These are phyloP conservation scores for Ashinkailepas kermadecensis DNA, from an alignment of 2,888 invertebrate genomes.

Conservation along the genomic window DNA sequence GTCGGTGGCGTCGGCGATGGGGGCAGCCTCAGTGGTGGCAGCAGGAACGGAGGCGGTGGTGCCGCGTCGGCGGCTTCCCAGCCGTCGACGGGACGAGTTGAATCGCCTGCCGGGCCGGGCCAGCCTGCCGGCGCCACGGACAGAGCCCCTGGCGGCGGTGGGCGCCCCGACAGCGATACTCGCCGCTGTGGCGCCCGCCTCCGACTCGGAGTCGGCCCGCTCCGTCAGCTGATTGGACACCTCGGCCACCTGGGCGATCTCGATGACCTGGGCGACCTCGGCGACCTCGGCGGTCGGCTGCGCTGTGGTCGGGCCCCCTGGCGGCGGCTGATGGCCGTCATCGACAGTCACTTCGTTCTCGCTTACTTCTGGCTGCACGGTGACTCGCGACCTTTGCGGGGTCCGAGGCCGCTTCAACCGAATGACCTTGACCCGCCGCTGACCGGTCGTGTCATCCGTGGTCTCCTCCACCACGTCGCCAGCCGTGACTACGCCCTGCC, in stretches of 20 bases:
- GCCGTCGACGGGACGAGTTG: background rate
- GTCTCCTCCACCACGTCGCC: background rate
- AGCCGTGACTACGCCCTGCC: background rate
- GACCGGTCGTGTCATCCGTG: background rate
- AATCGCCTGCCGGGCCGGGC: background rate
- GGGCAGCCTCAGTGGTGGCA: background rate
- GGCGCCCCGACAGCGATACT: background rate
- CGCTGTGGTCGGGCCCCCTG: background rate
- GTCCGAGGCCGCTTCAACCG: background rate
- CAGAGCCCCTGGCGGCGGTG: background rate
- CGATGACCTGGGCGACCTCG: too few relatives aligned
- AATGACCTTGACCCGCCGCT: background rate
- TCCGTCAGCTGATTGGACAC: slow-evolving; percentile 3
- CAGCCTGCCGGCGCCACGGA: background rate
- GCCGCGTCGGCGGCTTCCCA: background rate
- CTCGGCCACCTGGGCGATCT: background rate
- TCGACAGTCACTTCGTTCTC: slow-evolving; percentile 6
- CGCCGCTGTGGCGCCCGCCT: too few relatives aligned
- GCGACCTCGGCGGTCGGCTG: background rate
- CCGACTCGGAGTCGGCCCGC: background rate
- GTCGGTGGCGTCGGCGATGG: background rate
- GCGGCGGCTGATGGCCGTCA: background rate
- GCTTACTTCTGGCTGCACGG: background rate
- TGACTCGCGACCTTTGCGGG: background rate
- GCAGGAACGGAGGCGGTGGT: background rate